Evolutionary conservation across 2,113 vertebrate species (phyloP), one percentile per base, ranked within the genome.

Genomic region (Lutjanus erythropterus): DNA sequence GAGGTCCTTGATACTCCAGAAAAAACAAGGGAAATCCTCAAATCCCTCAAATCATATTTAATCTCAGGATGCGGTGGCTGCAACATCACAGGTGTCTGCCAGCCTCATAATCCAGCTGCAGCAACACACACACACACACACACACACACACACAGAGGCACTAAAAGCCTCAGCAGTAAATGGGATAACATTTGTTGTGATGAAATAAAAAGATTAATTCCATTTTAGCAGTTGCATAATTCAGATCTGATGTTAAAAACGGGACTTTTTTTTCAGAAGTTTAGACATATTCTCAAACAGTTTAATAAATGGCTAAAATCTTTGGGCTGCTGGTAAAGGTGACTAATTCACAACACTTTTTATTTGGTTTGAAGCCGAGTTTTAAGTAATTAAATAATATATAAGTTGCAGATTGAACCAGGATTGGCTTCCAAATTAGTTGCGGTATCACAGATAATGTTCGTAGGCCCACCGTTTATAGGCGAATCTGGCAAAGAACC

Each of bases 11-110:
- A 88, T 85, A 76, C 65, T 71, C 25, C 12, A 52, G 73, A 85
- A 91, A n/a, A 91, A 93, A 91, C 86, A 91, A 82, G 62, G 39
- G 44, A 88, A 91, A 91, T 90, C 87, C 86, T 83, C 86, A 86
- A 92, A 73, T 86, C 92, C 86, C 68, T 71, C 35, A 74, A 86
- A 84, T 90, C 83, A 90, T 86, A 86, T 90, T 91, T 92, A 92
- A 92, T 90, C 90, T 90, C 71, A 75, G 83, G 76, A 78, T 64
- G 75, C 66, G 10, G 69, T 47, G 61, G 49, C 53, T 47, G 41
- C 69, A 18, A 39, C 84, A 74, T 87, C 70, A 59, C 92, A 92
- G 92, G 92, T 93, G 80, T 83, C 78, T 66, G 62, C 35, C 68
- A 41, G 42, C 29, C 72, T 33, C 79, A 78, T 91, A 89, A 92